Evolutionary conservation across 2,888 invertebrate species (phyloP).

Genomic region (Gnatocerus cornutus): DNA sequence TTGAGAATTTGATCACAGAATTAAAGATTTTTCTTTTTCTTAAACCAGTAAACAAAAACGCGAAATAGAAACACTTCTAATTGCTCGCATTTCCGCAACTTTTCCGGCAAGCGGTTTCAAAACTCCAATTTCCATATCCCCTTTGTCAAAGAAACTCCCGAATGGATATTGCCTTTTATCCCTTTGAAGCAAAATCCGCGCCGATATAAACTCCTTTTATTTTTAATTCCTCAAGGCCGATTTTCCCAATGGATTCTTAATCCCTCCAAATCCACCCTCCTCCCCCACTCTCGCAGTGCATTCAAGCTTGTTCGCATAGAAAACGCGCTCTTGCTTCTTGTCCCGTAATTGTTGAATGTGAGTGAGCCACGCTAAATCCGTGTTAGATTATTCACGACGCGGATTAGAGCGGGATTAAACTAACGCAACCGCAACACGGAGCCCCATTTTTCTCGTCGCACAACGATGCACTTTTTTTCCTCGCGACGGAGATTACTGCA

Average conservation of each 20-base stretch:
- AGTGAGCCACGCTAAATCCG: conserved; percentile 18
- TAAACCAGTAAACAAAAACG: no score
- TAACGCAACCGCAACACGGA: conserved; percentile 12
- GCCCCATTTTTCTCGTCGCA: neutral
- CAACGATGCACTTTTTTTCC: conserved; percentile 15
- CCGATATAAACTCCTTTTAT: neutral
- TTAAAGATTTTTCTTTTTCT: no score
- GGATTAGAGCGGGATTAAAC: conserved; percentile 11
- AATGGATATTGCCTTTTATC: conserved; percentile 2
- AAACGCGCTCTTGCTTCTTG: neutral
- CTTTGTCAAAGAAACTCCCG: neutral
- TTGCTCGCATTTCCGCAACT: neutral
- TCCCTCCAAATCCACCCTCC: neutral
- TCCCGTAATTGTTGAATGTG: conserved; percentile 11
- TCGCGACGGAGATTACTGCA: neutral
- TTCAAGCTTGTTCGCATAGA: neutral
- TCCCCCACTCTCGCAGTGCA: neutral
- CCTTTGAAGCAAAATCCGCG: neutral
- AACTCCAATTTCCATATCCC: neutral
- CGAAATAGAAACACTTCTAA: neutral
- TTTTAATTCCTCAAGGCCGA: neutral
- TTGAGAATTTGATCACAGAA: no score
- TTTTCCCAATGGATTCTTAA: conserved; percentile 1
- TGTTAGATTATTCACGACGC: conserved; percentile 27
- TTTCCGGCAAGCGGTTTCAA: neutral